Conservation (phyloP, 2,113 vertebrate species). For the Nothoprocta perdicaria region DNA sequence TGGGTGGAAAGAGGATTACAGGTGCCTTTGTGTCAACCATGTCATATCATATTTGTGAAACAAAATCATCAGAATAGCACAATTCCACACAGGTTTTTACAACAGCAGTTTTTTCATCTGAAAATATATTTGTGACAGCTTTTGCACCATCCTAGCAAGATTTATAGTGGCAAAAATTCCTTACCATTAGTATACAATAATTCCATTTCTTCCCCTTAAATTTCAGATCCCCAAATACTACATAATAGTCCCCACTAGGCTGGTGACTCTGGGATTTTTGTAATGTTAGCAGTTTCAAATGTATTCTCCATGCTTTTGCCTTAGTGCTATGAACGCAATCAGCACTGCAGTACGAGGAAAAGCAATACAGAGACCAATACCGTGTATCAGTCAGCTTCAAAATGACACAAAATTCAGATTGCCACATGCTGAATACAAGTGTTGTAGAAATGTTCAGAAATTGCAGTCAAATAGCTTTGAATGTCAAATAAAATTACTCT, state of each 20-base stretch:
- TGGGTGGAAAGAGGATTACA: not conserved
- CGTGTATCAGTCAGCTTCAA: slow-evolving; percentile 29
- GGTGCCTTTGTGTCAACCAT: not conserved
- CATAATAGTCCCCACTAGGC: slow-evolving; percentile 34
- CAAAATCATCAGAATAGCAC: not conserved
- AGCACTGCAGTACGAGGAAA: slow-evolving; percentile 3
- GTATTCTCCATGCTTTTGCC: slow-evolving; percentile 37
- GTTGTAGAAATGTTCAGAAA: slow-evolving; percentile 58
- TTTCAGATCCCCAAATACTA: slow-evolving; percentile 16
- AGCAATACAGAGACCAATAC: not conserved
- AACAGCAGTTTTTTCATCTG: slow-evolving; percentile 21
- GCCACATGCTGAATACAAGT: slow-evolving; percentile 65
- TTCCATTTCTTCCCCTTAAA: slow-evolving; percentile 1
- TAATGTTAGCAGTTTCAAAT: slow-evolving; percentile 45
- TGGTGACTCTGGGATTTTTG: slow-evolving; percentile 15
- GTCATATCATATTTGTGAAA: not conserved
- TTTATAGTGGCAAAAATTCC: not conserved
- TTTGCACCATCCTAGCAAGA: not conserved
- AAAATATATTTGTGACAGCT: not conserved
- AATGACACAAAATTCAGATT: slow-evolving; percentile 47
- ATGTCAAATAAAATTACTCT: slow-evolving; percentile 79
- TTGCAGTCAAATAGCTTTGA: slow-evolving; percentile 63
- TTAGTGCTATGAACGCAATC: slow-evolving; percentile 60
- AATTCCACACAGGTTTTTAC: not conserved
- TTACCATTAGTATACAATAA: slow-evolving; percentile 10